Base-by-base conservation (phyloP, 1,140 invertebrate genomes). In the Drosophila lacertosa region DNA sequence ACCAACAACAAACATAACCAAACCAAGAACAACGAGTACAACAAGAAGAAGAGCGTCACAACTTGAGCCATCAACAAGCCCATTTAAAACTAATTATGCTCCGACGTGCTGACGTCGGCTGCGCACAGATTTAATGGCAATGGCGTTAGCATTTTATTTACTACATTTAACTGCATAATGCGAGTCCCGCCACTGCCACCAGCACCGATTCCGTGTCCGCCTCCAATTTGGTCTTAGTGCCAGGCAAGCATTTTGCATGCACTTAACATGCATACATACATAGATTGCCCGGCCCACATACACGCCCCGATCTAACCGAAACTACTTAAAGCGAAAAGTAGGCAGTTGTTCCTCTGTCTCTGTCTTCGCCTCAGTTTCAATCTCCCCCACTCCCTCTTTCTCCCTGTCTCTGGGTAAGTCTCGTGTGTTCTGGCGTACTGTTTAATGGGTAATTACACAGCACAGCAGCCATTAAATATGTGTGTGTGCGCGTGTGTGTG, bases 381-480 rank as follows among this genome's bases (percentile, higher is more conserved):
- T 20, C 44, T n/a, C 24, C 20, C 40, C 24, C 48, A 50, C 39
- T 15, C 9, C 2, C 44, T 35, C 51, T 9, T 10, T 32, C 35
- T 59, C 37, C 37, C 13, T 45, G 37, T 32, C 42, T 37, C 35
- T n/a, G 42, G 33, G 44, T 57, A 55, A 15, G 35, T 39, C 47
- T 65, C 37, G 40, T 63, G 53, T 77, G 62, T 75, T 73, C 51
- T 67, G 75, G 63, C 57, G 57, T 64, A 59, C 62, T 59, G 55
- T 72, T 81, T 88, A 86, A 86, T 86, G 81, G 81, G 74, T 88
- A 88, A 86, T 86, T 84, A 84, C 81, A 70, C 81, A 69, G 64
- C 67, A 79, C 55, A 76, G 76, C 71, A 73, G 76, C 71, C 75
- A 72, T 84, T 83, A 73, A 83, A 83, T 84, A 63, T 39, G 44